Conservation (phyloP, 1,140 invertebrate species). For the Zophobas morio region DNA sequence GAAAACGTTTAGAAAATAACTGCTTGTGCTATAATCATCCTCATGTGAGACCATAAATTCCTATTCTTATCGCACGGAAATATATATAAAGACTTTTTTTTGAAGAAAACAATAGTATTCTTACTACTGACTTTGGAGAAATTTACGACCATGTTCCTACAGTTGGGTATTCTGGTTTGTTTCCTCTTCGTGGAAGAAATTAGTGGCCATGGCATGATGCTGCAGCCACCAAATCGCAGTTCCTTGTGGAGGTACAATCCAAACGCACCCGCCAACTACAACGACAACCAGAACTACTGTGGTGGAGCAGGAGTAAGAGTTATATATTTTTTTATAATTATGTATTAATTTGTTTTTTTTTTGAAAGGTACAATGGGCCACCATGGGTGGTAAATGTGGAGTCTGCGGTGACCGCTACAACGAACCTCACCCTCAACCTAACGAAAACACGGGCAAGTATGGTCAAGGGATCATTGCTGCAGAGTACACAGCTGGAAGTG, state of each 20-base stretch:
- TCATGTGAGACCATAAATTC: no score
- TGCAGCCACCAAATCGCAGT: conserved; percentile 77
- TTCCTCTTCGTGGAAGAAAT: neutral
- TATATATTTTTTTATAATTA: neutral
- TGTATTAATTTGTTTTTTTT: neutral
- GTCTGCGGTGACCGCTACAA: conserved; percentile 73
- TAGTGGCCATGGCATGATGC: conserved; percentile 76
- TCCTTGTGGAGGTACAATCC: conserved; percentile 76
- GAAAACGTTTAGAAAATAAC: no score
- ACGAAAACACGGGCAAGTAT: conserved; percentile 76
- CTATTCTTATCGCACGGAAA: no score
- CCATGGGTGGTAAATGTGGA: conserved; percentile 70
- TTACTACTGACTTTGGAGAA: no score
- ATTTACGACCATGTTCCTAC: no score
- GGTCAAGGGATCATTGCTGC: conserved; percentile 72
- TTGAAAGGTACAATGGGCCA: conserved; percentile 23
- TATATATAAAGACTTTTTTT: no score
- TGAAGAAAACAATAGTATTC: no score
- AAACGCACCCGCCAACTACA: conserved; percentile 72
- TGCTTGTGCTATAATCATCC: no score
- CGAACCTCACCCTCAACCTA: conserved; percentile 69
- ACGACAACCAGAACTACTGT: conserved; percentile 78
- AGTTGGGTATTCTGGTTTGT: neutral
- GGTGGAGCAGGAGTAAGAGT: conserved; percentile 72
- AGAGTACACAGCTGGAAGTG: conserved; percentile 63